Conservation (phyloP, 1,140 invertebrate species). For the Nylanderia fulva region DNA sequence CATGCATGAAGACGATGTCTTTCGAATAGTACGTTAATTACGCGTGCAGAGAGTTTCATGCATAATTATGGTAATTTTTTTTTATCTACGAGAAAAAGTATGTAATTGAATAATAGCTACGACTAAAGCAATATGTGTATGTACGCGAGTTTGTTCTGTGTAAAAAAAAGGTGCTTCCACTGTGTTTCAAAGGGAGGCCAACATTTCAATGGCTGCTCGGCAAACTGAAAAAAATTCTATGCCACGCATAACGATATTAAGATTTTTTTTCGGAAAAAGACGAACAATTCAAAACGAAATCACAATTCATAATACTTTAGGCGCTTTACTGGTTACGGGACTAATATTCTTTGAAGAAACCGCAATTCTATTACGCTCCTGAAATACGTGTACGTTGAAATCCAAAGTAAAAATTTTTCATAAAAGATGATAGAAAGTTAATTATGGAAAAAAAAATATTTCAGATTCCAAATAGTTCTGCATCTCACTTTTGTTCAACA, state of each 20-base stretch:
- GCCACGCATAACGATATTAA: neutral
- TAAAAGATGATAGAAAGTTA: neutral
- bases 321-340: neutral
- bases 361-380: conserved; percentile 27
- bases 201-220: neutral
- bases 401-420: conserved; percentile 16
- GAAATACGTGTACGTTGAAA: conserved; percentile 10
- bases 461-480: neutral
- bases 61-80: conserved; percentile 26
- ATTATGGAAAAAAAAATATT: neutral
- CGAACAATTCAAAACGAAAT: neutral
- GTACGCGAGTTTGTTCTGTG: neutral
- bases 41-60: neutral
- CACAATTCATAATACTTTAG: conserved; percentile 8
- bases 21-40: conserved; percentile 35
- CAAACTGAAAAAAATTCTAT: neutral
- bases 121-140: neutral
- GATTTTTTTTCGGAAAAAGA: neutral
- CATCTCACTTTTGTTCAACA: neutral
- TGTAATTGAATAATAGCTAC: conserved; percentile 39
- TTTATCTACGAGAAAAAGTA: conserved; percentile 11
- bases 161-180: neutral
- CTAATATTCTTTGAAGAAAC: conserved; percentile 34
- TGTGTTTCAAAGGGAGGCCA: neutral
- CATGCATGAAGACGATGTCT: conserved; percentile 2